Base-by-base conservation (phyloP, 2,888 invertebrate species). In the Rotaria socialis region DNA sequence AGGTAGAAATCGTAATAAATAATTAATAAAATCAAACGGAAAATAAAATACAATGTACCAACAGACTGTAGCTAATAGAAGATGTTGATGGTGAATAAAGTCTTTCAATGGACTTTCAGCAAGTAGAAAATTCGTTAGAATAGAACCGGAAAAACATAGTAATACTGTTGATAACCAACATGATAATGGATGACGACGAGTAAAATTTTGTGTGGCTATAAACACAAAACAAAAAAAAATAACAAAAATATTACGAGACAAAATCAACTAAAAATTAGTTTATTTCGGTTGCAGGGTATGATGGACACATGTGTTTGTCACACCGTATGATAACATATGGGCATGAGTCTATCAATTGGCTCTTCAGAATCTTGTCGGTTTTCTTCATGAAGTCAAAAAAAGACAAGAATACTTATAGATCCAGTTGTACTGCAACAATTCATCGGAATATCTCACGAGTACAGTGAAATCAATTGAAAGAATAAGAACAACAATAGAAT, bases 21-120 rank as follows among this genome's bases (percentile, higher is more conserved):
- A 98, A 92, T 97, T 98, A 16, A 96, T 96, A 88, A 98, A 93
- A 92, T 99, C 99, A 91, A 98, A 96, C 0, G 99, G 99, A 50
- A 96, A 97, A 92, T 99, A 99, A 93, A 98, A 99, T 88, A 99
- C 95, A 86, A 96, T 92, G 91, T 99, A 99, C 96, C 96, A 96
- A 87, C 96, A 95, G 87, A 94, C 93, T 74, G 96, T 95, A 88
- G 96, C 96, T 85, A 97, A 94, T 87, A 96, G 91, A 27, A 97
- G 86, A 97, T 52, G 50, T 60, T 86, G 86, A 86, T 86, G 85
- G 41, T 55, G 47, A 50, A 85, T 55, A 84, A 86, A 93, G 43
- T 96, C 96, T 43, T 95, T 95, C 88, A 97, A 93, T 89, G 96
- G 94, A 22, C 97, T 96, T 92, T 97, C 97, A 52, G 96, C 96